A percentile compares a stretch with the other conserved stretches of the same genome.
phyloP scores from a whole-genome alignment of 2,888 invertebrate species.

The Eupithecia tripunctaria region DNA sequence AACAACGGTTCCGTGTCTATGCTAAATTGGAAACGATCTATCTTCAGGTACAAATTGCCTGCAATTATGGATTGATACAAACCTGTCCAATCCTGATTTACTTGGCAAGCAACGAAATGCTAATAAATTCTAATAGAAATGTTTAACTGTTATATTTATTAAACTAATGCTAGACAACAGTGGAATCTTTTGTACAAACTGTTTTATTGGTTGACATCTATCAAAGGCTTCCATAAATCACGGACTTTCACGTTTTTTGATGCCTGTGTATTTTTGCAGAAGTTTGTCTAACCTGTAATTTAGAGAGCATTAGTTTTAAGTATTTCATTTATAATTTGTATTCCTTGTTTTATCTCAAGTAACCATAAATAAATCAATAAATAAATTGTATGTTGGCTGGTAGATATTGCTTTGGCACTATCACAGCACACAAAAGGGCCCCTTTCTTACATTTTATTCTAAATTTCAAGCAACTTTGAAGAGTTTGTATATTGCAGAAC shows the following conservation, averaged over 20 bases:
- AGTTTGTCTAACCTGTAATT: too few species aligned
- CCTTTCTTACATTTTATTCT: too few species aligned
- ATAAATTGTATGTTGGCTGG: background rate
- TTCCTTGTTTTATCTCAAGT: too few species aligned
- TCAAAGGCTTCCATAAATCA: background rate
- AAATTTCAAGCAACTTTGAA: too few species aligned
- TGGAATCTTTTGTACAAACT: background rate
- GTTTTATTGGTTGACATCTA: background rate
- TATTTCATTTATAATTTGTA: too few species aligned
- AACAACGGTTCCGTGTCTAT: slow-evolving; percentile 6
- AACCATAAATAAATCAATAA: too few species aligned
- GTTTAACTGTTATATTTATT: background rate
- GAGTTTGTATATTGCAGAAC: too few species aligned
- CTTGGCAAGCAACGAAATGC: background rate
- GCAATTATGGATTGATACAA: slow-evolving; percentile 1
- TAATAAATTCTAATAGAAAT: background rate
- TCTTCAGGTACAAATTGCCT: slow-evolving; percentile 9
- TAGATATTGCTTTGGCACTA: background rate
- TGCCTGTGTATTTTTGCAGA: background rate
- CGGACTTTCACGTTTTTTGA: background rate
- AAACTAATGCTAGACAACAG: background rate
- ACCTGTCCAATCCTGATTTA: slow-evolving; percentile 1
- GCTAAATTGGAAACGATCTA: background rate
- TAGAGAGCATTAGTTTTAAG: too few species aligned
- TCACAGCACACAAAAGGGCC: too few species aligned